A percentile compares a stretch with the other conserved stretches of the same genome.
These are phyloP conservation scores for Thinocorus orbignyianus DNA, from an alignment of 2,113 vertebrate genomes.

Conservation along the genomic window DNA sequence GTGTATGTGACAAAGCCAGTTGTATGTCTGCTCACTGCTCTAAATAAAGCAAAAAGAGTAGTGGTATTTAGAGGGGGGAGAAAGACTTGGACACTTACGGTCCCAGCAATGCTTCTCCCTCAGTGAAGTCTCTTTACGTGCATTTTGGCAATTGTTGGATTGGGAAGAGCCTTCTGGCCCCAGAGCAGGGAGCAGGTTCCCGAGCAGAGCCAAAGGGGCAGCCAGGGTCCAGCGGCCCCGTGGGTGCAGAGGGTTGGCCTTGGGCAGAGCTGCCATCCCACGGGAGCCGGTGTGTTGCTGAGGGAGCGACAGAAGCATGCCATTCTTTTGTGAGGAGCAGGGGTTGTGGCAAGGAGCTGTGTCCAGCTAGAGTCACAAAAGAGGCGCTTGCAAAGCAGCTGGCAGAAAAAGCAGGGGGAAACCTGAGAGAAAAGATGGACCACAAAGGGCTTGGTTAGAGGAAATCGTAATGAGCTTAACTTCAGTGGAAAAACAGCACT, in stretches of 20 bases:
- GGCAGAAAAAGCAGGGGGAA: neutral
- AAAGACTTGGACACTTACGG: rapidly evolving
- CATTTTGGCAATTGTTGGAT: neutral
- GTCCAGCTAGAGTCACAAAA: neutral
- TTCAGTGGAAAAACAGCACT: neutral
- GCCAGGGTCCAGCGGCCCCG: rapidly evolving
- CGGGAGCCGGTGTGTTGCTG: neutral
- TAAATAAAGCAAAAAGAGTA: neutral
- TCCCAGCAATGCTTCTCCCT: neutral
- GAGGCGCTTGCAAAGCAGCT: neutral
- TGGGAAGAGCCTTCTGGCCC: neutral
- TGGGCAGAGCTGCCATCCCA: neutral
- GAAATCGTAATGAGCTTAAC: neutral
- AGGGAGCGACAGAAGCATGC: neutral
- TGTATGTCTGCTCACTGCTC: neutral
- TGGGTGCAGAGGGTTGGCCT: neutral
- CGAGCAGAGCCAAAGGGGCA: neutral
- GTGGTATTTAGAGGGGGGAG: too few species aligned
- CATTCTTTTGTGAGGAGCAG: neutral
- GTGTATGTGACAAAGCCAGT: neutral
- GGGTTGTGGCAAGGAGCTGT: neutral
- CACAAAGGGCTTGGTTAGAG: neutral
- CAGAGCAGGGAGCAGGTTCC: neutral
- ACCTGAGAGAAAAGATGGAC: neutral
- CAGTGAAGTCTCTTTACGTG: neutral